A percentile compares a stretch with the other conserved stretches of the same genome.
phyloP scores from a whole-genome alignment of 2,113 vertebrate genomes.

The Macaca nemestrina region DNA sequence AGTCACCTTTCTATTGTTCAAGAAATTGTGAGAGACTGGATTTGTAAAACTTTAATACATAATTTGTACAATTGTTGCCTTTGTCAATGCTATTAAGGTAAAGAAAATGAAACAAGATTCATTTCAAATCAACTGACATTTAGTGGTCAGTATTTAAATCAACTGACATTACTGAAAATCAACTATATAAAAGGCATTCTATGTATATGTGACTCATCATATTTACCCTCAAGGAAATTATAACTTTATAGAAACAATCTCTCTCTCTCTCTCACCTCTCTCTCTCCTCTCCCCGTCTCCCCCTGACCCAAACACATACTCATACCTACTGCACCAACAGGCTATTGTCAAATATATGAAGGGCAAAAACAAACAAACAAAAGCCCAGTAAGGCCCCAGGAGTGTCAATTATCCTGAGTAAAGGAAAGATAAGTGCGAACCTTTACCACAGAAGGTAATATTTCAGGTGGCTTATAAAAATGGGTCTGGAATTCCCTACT shows the following conservation, averaged over 20 bases:
- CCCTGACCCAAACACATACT: neutral
- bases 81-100: neutral
- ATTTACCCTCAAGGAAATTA: conserved; percentile 38
- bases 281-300: too few relatives aligned
- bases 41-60: conserved; percentile 48
- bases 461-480: conserved; percentile 26
- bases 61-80: neutral
- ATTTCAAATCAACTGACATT: neutral
- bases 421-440: neutral
- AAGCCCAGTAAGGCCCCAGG: neutral
- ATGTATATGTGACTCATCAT: neutral
- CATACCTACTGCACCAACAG: neutral
- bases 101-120: neutral
- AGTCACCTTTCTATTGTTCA: conserved; percentile 66
- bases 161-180: neutral
- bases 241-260: neutral
- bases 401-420: neutral
- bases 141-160: neutral
- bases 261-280: neutral
- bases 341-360: neutral
- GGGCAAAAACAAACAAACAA: neutral
- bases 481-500: neutral
- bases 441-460: neutral
- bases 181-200: neutral
- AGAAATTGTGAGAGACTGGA: conserved; percentile 49